Percentiles rank a stretch among this genome's conserved stretches.
Conservation (phyloP, 23 tunicate species). For the Styela clava region DNA sequence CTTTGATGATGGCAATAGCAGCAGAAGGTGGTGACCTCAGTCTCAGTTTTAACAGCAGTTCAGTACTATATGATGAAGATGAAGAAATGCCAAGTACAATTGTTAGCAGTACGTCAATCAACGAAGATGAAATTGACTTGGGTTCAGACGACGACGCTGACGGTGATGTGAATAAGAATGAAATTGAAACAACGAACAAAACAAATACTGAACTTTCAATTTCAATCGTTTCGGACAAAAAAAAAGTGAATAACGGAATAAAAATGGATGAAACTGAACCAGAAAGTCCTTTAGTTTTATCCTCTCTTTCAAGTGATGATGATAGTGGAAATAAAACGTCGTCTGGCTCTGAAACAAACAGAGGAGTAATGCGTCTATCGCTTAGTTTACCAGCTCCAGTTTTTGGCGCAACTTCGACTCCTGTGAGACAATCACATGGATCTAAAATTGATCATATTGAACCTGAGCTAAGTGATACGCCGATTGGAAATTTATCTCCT, state of each 20-base stretch:
- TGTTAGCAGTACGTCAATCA: slow-evolving; percentile 39
- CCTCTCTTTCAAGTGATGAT: slow-evolving; percentile 10
- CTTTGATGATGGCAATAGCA: slow-evolving; percentile 58
- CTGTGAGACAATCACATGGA: not conserved
- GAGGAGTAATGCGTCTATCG: slow-evolving; percentile 29
- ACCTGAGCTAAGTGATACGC: not conserved
- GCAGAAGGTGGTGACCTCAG: slow-evolving; percentile 34
- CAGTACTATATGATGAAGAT: slow-evolving; percentile 9
- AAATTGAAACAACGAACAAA: not conserved
- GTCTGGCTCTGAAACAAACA: not conserved
- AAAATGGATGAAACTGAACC: no score
- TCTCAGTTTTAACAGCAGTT: slow-evolving; percentile 19
- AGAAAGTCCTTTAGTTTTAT: not conserved
- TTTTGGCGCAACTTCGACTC: slow-evolving; percentile 30
- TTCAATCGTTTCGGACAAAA: not conserved
- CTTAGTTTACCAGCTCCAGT: slow-evolving; percentile 70
- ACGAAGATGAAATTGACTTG: slow-evolving; percentile 90
- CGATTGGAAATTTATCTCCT: not conserved
- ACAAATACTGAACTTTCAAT: slow-evolving; percentile 1
- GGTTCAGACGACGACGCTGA: slow-evolving; percentile 34
- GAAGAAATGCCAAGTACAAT: slow-evolving; percentile 38
- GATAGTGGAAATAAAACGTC: not conserved
- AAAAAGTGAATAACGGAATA: not conserved
- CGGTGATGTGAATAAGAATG: slow-evolving; percentile 44
- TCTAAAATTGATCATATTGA: not conserved